Evolutionary conservation across 2,797 vertebrate species (phyloP), one percentile per base, ranked within the genome.

Genomic region (Sebastes cheni): DNA sequence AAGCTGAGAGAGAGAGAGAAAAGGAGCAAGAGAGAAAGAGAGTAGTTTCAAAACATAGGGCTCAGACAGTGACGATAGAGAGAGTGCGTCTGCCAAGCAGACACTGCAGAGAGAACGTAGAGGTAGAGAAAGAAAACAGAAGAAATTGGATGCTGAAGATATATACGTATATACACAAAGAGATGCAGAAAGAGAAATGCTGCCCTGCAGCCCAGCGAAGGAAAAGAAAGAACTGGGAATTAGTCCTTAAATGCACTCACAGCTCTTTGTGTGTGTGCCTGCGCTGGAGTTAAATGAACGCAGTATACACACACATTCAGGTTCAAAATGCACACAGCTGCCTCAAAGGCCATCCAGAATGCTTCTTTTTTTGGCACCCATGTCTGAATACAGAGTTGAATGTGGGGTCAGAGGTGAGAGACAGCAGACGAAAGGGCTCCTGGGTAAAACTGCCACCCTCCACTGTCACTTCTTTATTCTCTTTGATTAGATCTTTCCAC

Each of bases 401-500:
- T 77, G 54, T 67, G 61, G 23, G 86, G 82, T 89, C 80, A 88
- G 32, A 74, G 72, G 77, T 83, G 56, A 89, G 46, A 27, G 60
- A 72, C 62, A 60, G 69, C 20, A 64, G 69, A n/a, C 76, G 73
- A 77, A 84, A 80, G 58, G 71, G 29, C 84, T 88, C 69, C 54
- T 79, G 75, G 79, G 73, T 83, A 74, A 79, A 85, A 77, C 58
- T 67, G 39, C 50, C 75, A 70, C 58, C 71, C 70, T 85, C 70
- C 20, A 52, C 80, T 72, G 80, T 79, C 62, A 71, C 69, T 83
- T 80, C 58, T 84, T 83, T 78, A 87, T 85, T 84, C 81, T 77
- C 71, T 83, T 81, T 91, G 78, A 90, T 91, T 82, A 67, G 62
- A 90, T 85, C 65, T 67, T 86, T 85, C 55, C 77, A 77, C 56